phyloP scores from a whole-genome alignment of 2,888 invertebrate genomes.

The Anarsia innoxiella region DNA sequence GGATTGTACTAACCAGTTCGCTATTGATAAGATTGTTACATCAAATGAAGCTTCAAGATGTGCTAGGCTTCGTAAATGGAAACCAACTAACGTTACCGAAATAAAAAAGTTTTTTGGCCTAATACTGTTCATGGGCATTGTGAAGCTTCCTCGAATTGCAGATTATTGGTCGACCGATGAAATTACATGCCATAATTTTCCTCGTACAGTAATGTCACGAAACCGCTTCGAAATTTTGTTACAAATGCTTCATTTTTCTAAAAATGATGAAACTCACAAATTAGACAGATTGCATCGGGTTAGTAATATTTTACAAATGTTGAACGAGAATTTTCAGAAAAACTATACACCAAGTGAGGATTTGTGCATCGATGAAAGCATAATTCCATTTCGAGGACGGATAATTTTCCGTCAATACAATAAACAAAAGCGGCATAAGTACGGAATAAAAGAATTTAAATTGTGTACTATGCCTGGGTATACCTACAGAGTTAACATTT shows the following conservation, averaged over 20 bases:
- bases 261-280: conserved; percentile 21
- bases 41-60: not conserved
- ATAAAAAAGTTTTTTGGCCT: conserved; percentile 28
- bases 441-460: conserved; percentile 26
- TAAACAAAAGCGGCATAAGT: conserved; percentile 26
- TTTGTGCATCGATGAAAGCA: conserved; percentile 27
- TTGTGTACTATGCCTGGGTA: conserved; percentile 22
- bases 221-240: conserved; percentile 29
- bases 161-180: conserved; percentile 29
- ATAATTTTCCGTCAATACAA: conserved; percentile 26
- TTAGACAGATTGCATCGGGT: conserved; percentile 25
- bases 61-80: conserved; percentile 17
- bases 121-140: conserved; percentile 29
- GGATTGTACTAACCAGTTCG: not conserved
- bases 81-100: conserved; percentile 21
- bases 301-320: conserved; percentile 20
- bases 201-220: conserved; percentile 24
- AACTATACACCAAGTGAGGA: conserved; percentile 19
- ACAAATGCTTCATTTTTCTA: conserved; percentile 30
- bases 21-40: not conserved
- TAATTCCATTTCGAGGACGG: conserved; percentile 29
- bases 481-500: conserved; percentile 20
- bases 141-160: conserved; percentile 24
- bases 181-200: conserved; percentile 22
- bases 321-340: conserved; percentile 25